These are phyloP conservation scores for Notothenia coriiceps DNA, from an alignment of 2,113 vertebrate genomes.

Conservation along the genomic window DNA sequence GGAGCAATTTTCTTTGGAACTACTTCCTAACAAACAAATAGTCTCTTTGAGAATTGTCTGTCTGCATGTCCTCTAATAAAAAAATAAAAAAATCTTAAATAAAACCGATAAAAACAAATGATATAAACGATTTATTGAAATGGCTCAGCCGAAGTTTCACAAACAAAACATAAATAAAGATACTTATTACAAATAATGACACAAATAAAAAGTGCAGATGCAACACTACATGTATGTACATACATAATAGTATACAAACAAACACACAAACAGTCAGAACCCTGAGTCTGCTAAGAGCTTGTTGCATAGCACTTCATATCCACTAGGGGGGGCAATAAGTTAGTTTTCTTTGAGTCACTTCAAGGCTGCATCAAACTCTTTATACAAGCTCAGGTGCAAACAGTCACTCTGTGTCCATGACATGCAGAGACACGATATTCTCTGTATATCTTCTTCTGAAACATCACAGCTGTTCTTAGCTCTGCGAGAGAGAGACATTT, in stretches of 20 bases:
- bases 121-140: constrained; percentile 22
- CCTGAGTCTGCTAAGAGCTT: not conserved
- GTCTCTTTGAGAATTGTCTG: not conserved
- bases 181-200: constrained; percentile 9
- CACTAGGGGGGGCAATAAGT: constrained; percentile 35
- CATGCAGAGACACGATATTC: not conserved
- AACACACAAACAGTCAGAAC: constrained; percentile 6
- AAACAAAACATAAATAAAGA: constrained; percentile 20
- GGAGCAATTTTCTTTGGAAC: not conserved
- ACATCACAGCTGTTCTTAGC: constrained; percentile 28
- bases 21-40: constrained; percentile 10
- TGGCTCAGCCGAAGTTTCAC: not conserved
- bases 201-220: constrained; percentile 15
- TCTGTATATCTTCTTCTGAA: not conserved
- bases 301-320: not conserved
- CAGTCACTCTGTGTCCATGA: not conserved
- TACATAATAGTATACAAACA: constrained; percentile 9
- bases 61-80: not conserved
- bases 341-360: not conserved
- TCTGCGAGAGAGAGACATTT: constrained; percentile 3
- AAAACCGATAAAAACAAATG: not conserved
- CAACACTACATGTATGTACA: not conserved
- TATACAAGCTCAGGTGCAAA: not conserved
- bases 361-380: constrained; percentile 9
- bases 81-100: no score